Conservation (phyloP, 2,113 vertebrate genomes). For the Rhynchopsitta pachyrhyncha region DNA sequence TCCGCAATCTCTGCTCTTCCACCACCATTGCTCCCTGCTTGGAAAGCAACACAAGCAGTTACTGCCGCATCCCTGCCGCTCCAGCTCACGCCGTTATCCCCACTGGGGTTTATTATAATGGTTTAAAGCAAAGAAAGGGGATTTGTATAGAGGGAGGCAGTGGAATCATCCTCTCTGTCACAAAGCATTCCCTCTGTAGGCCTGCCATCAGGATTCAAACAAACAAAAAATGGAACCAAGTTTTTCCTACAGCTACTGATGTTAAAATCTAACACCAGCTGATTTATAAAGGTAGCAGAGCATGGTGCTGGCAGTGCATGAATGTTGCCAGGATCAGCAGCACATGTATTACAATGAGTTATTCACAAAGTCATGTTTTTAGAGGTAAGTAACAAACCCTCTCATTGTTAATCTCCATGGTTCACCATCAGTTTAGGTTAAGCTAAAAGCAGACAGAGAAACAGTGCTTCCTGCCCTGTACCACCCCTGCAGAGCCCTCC, state of each 20-base stretch:
- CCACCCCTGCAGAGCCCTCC: neutral
- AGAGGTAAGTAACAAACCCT: neutral
- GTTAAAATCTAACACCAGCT: neutral
- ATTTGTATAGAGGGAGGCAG: neutral
- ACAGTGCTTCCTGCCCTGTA: accelerated
- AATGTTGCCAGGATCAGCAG: neutral
- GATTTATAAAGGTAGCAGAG: neutral
- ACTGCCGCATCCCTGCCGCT: neutral
- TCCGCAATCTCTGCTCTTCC: neutral
- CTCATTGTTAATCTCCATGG: neutral
- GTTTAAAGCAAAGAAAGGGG: neutral
- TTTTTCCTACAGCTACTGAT: neutral
- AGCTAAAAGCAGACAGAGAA: neutral
- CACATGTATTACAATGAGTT: accelerated
- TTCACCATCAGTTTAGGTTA: neutral
- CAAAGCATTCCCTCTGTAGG: neutral
- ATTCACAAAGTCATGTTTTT: neutral
- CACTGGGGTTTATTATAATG: neutral
- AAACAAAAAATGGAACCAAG: neutral
- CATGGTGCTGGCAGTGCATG: accelerated
- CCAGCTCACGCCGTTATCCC: neutral
- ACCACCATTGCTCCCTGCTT: neutral
- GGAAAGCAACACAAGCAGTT: neutral
- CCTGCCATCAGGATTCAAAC: neutral
- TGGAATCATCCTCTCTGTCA: neutral